Evolutionary conservation across 1,140 invertebrate species (phyloP).

Genomic region (Tachypleus tridentatus): DNA sequence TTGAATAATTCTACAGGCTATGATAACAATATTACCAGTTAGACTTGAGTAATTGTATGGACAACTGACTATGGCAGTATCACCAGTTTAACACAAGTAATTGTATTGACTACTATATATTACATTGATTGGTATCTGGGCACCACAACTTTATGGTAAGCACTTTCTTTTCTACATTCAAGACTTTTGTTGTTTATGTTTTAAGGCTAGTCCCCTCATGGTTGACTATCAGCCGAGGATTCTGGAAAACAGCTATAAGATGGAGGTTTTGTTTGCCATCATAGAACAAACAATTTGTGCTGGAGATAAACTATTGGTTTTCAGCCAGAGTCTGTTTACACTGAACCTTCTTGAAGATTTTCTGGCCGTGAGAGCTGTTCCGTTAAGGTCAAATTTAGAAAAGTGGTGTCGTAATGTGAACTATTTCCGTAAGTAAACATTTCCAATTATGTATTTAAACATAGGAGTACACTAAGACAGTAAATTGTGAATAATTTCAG

Average conservation of each 20-base stretch:
- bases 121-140: no score
- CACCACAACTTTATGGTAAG: no score
- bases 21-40: no score
- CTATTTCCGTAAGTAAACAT: conserved; percentile 69
- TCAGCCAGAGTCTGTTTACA: conserved; percentile 92
- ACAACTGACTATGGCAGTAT: no score
- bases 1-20: no score
- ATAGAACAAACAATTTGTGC: conserved; percentile 73
- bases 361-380: conserved; percentile 63
- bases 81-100: no score
- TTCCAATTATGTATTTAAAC: no score
- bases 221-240: conserved; percentile 74
- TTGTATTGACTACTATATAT: not conserved
- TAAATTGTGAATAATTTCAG: no score
- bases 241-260: conserved; percentile 91
- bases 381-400: conserved; percentile 45
- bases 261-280: conserved; percentile 86
- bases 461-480: no score
- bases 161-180: no score
- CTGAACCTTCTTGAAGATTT: conserved; percentile 95
- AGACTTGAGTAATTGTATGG: no score
- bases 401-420: conserved; percentile 75
- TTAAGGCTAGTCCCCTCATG: conserved; percentile 33
- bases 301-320: conserved; percentile 87
- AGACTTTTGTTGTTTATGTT: not conserved